A percentile compares a stretch with the other conserved stretches of the same genome.
Conservation (phyloP, 2,888 invertebrate species). For the Tenthredo distinguenda region DNA sequence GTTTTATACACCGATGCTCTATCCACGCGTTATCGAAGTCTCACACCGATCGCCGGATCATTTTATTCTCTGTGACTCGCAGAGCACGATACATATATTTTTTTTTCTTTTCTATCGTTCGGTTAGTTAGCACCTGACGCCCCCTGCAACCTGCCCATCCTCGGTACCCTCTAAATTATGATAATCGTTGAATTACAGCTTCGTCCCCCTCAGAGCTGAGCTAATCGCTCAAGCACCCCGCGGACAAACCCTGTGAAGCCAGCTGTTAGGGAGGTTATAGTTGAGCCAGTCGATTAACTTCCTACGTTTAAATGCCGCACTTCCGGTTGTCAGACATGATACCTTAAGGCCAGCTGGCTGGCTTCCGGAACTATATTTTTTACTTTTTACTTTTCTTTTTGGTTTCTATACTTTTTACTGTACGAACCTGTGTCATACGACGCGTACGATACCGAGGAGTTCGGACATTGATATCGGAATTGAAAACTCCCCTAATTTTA, state of each 20-base stretch:
- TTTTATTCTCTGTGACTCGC: neutral
- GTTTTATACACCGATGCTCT: neutral
- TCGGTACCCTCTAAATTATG: constrained; percentile 58
- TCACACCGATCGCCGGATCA: neutral
- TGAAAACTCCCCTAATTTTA: constrained; percentile 1
- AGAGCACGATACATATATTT: neutral
- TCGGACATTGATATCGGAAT: neutral
- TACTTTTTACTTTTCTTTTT: neutral
- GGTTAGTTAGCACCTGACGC: constrained; percentile 57
- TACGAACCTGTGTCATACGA: neutral
- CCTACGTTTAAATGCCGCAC: constrained; percentile 70
- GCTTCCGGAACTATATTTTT: constrained; percentile 40
- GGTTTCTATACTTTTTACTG: neutral
- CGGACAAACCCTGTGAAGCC: constrained; percentile 52
- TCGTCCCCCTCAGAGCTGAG: constrained; percentile 42
- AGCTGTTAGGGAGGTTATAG: constrained; percentile 59
- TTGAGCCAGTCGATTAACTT: constrained; percentile 70
- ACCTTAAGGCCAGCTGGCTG: constrained; percentile 54
- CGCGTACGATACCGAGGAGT: neutral
- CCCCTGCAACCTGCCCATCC: constrained; percentile 52
- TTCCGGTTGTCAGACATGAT: constrained; percentile 66
- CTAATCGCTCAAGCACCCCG: constrained; percentile 56
- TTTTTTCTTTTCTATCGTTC: neutral
- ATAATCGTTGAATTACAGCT: constrained; percentile 57
- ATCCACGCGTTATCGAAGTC: neutral